phyloP scores from a whole-genome alignment of 2,113 vertebrate species.

The Butorides virescens region DNA sequence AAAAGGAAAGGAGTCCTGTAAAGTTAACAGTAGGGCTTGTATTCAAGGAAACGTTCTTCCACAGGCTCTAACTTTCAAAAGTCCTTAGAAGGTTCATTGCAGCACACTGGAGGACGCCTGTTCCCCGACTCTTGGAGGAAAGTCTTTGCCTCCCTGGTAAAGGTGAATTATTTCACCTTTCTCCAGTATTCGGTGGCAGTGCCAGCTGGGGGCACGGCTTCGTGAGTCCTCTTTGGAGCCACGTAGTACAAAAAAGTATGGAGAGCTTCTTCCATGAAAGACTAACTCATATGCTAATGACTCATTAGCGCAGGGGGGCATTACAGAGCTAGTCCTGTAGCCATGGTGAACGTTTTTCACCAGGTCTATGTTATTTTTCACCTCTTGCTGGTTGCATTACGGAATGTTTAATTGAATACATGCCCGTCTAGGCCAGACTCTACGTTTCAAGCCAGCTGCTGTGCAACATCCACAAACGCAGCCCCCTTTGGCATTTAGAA shows the following conservation, averaged over 20 bases:
- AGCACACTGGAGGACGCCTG: rapidly evolving
- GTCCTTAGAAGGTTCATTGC: not conserved
- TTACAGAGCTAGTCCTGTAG: not conserved
- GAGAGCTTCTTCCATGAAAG: not conserved
- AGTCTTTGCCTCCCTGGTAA: not conserved
- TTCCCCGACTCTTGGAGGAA: not conserved
- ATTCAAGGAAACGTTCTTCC: not conserved
- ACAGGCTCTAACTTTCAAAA: not conserved
- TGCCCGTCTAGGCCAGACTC: not conserved
- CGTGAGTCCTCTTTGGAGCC: not conserved
- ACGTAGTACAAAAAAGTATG: rapidly evolving
- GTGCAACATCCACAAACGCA: not conserved
- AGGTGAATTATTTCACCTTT: not conserved
- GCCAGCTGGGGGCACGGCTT: not conserved
- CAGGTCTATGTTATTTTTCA: not conserved
- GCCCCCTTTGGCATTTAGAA: not conserved
- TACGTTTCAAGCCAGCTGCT: not conserved
- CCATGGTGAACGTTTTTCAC: not conserved
- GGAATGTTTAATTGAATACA: constrained; percentile 3
- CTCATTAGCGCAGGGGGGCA: not conserved
- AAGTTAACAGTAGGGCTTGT: not conserved
- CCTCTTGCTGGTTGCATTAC: not conserved
- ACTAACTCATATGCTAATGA: not conserved
- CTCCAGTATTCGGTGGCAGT: not conserved
- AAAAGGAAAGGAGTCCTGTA: not conserved